Evolutionary conservation across 2,113 vertebrate genomes (phyloP).

Genomic region (Bucco capensis): DNA sequence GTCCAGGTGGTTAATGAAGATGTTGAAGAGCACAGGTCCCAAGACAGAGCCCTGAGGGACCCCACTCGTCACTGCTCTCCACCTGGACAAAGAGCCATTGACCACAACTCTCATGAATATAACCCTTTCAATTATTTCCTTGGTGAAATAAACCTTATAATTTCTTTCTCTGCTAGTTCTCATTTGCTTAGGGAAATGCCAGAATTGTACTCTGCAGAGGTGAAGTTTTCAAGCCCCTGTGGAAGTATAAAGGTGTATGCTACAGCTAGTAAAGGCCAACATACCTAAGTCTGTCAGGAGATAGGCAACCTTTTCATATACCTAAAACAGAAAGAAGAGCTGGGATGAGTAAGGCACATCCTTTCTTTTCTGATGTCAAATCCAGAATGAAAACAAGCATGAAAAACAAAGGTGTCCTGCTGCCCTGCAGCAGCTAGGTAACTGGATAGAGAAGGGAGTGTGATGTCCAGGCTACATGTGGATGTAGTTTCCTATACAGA

Average conservation of each 20-base stretch:
- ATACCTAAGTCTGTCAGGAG: conserved; percentile 94
- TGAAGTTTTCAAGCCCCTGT: neutral
- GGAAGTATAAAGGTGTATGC: neutral
- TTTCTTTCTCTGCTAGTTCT: neutral
- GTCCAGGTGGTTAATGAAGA: too few relatives aligned
- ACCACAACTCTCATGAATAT: too few relatives aligned
- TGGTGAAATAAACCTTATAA: neutral
- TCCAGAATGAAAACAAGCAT: neutral
- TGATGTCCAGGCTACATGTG: rapidly evolving
- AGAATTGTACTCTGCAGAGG: rapidly evolving
- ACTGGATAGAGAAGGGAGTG: neutral
- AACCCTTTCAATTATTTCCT: neutral
- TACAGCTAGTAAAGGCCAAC: neutral
- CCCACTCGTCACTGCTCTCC: too few relatives aligned
- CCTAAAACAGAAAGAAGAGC: conserved; percentile 72
- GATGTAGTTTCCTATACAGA: neutral
- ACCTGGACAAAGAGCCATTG: too few relatives aligned
- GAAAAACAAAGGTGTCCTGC: neutral
- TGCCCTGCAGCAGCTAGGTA: neutral
- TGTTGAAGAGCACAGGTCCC: too few relatives aligned
- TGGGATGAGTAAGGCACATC: neutral
- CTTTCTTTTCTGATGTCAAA: neutral
- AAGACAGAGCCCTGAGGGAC: too few relatives aligned
- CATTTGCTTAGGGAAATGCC: neutral
- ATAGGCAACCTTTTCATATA: conserved; percentile 97